These are phyloP conservation scores for Natrix natrix DNA, from an alignment of 2,797 vertebrate species.

Conservation along the genomic window DNA sequence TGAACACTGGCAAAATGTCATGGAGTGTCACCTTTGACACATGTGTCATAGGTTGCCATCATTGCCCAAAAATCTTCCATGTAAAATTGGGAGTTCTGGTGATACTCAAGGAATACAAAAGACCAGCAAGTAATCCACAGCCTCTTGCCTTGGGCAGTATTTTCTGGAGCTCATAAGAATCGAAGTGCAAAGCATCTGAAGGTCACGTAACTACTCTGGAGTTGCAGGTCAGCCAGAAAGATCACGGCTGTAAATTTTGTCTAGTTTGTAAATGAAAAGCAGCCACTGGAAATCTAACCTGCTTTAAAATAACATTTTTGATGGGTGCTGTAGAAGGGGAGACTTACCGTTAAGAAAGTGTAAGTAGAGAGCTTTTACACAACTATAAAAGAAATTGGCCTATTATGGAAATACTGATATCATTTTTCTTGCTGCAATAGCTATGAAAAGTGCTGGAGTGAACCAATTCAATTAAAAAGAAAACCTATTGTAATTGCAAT, in stretches of 20 bases:
- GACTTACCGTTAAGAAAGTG: rapidly evolving
- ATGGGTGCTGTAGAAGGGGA: neutral
- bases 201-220: neutral
- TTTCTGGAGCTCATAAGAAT: neutral
- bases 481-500: neutral
- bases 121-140: neutral
- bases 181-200: neutral
- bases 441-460: neutral
- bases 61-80: neutral
- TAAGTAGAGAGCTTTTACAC: neutral
- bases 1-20: neutral
- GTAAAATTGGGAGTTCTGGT: neutral
- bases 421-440: neutral
- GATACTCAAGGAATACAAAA: neutral
- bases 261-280: neutral
- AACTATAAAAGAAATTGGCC: rapidly evolving
- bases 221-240: neutral
- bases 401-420: rapidly evolving
- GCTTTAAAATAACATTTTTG: neutral
- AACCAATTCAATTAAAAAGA: neutral
- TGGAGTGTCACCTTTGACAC: neutral
- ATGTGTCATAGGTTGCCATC: neutral
- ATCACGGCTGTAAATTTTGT: neutral
- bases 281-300: neutral
- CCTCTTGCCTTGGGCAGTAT: neutral